phyloP scores from a whole-genome alignment of 2,113 vertebrate genomes.

The Sphyrna mokarran region DNA sequence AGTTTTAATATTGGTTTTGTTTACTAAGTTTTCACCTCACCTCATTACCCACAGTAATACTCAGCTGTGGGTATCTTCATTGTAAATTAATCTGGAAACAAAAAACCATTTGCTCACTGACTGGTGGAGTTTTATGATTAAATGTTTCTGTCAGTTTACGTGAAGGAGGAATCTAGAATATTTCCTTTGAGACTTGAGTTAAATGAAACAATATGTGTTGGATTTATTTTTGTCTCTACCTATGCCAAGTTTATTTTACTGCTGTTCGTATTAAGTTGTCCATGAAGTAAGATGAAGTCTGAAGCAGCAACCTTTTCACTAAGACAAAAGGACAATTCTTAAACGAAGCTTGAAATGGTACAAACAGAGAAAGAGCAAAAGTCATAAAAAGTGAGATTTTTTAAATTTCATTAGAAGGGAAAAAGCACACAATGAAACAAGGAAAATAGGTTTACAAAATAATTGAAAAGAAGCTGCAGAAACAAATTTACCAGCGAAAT shows the following conservation, averaged over 20 bases:
- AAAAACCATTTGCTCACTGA: constrained; percentile 55
- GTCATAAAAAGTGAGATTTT: background rate
- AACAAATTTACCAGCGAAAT: background rate
- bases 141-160: constrained; percentile 49
- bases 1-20: constrained; percentile 10
- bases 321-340: background rate
- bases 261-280: constrained; percentile 33
- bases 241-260: constrained; percentile 43
- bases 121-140: constrained; percentile 58
- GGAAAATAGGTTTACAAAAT: background rate
- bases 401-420: background rate
- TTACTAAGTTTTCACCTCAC: constrained; percentile 7
- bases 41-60: background rate
- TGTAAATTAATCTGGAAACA: constrained; percentile 49
- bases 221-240: constrained; percentile 47
- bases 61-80: constrained; percentile 46
- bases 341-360: background rate
- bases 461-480: background rate
- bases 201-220: constrained; percentile 53
- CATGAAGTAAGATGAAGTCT: background rate
- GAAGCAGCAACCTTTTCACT: constrained; percentile 3
- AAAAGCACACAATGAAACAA: background rate
- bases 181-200: constrained; percentile 53
- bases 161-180: constrained; percentile 47
- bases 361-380: background rate